These are phyloP conservation scores for Pelusios castaneus DNA, from an alignment of 2,113 vertebrate genomes.

Conservation along the genomic window DNA sequence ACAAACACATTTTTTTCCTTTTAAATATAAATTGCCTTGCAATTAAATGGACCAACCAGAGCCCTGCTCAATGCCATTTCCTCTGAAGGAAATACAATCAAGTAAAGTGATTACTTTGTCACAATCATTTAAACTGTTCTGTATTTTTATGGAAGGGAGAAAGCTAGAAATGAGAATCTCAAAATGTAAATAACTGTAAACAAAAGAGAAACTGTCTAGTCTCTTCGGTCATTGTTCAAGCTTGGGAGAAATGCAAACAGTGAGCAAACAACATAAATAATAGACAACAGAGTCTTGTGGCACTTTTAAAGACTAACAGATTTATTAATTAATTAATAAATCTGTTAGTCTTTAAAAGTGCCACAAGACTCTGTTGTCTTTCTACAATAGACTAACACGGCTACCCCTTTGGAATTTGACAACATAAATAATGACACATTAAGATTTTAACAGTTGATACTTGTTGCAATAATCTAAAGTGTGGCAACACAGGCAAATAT, in stretches of 20 bases:
- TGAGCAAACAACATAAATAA: conserved; percentile 12
- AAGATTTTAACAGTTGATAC: not conserved
- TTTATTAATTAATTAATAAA: too few species aligned
- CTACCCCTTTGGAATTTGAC: too few species aligned
- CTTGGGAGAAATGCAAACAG: conserved; percentile 21
- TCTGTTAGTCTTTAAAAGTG: too few species aligned
- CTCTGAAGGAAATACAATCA: not conserved
- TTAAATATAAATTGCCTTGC: not conserved
- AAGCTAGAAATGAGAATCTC: not conserved
- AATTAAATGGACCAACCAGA: not conserved
- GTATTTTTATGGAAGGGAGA: not conserved
- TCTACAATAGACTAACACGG: too few species aligned
- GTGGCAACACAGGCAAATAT: not conserved
- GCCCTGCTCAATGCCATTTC: not conserved
- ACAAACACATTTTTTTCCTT: not conserved
- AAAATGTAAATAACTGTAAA: not conserved
- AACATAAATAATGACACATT: too few species aligned
- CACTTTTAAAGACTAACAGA: too few species aligned
- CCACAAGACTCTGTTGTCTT: too few species aligned
- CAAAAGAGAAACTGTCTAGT: conserved; percentile 4
- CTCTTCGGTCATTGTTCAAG: conserved; percentile 38
- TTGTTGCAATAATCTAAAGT: not conserved
- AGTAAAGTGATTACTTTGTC: not conserved
- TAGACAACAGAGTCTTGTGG: too few species aligned
- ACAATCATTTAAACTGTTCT: conserved; percentile 4